Evolutionary conservation across 2,113 vertebrate genomes (phyloP).

Genomic region (Peromyscus leucopus): DNA sequence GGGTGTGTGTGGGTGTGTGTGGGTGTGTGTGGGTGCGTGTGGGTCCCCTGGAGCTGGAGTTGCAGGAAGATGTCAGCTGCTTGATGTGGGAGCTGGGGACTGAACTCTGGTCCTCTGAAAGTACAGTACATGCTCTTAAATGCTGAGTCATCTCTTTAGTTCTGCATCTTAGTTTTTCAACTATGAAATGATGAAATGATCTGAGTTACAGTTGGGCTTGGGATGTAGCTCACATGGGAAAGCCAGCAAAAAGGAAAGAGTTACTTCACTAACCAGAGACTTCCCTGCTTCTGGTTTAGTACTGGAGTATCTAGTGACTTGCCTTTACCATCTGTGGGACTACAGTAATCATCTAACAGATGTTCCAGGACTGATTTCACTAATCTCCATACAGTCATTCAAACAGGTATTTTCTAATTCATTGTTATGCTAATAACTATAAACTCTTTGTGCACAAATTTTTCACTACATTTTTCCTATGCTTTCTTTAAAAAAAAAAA

Average conservation of each 20-base stretch:
- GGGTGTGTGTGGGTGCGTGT: background rate
- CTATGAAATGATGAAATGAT: background rate
- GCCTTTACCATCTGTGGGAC: conserved; percentile 20
- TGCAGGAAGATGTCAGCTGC: background rate
- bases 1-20: background rate
- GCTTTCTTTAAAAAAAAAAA: background rate
- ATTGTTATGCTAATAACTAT: conserved; percentile 28
- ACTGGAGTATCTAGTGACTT: background rate
- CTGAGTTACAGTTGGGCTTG: background rate
- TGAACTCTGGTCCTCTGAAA: background rate
- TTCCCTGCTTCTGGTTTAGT: conserved; percentile 16
- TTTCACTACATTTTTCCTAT: conserved; percentile 42
- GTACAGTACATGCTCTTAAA: background rate
- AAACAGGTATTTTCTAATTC: conserved; percentile 41
- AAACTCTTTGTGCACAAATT: background rate
- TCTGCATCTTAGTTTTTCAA: background rate
- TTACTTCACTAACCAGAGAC: conserved; percentile 35
- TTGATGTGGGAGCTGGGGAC: background rate
- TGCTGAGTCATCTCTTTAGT: background rate
- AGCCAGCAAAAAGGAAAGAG: background rate
- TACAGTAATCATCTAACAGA: conserved; percentile 11
- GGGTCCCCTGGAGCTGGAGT: background rate
- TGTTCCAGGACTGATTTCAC: conserved; percentile 50
- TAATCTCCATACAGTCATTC: background rate
- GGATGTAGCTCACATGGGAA: background rate